Evolutionary conservation across 2,888 invertebrate species (phyloP).

Genomic region (Neoscelio sp.): DNA sequence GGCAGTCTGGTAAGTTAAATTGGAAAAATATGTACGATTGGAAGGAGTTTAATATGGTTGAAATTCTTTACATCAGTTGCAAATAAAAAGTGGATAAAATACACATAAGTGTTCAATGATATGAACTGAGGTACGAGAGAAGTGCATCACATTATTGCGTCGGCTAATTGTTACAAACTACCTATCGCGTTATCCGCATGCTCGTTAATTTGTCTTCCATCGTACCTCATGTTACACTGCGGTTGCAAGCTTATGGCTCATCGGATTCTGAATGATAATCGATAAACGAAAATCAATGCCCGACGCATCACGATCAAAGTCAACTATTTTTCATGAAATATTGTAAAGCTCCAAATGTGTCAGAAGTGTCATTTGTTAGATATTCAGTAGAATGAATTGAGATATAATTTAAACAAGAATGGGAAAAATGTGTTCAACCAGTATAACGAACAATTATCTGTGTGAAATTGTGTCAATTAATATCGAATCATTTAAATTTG

Average conservation of each 20-base stretch:
- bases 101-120: constrained; percentile 16
- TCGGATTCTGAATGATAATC: constrained; percentile 58
- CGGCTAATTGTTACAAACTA: constrained; percentile 75
- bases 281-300: constrained; percentile 56
- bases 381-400: no score
- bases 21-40: no score
- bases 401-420: no score
- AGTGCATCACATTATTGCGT: constrained; percentile 68
- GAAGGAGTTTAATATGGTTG: no score
- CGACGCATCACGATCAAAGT: constrained; percentile 44
- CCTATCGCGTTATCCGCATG: constrained; percentile 66
- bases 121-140: constrained; percentile 27
- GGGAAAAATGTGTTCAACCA: no score
- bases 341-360: background rate
- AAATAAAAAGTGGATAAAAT: constrained; percentile 1
- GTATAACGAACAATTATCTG: no score
- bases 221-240: constrained; percentile 55
- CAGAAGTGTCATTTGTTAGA: constrained; percentile 8
- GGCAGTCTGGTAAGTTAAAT: no score
- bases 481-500: no score
- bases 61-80: background rate
- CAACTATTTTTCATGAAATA: constrained; percentile 42
- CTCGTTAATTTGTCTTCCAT: constrained; percentile 62
- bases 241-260: constrained; percentile 54
- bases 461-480: no score